Evolutionary conservation across 1,140 invertebrate species (phyloP), one percentile per base, ranked within the genome.

Genomic region (Neoseiulus cucumeris): DNA sequence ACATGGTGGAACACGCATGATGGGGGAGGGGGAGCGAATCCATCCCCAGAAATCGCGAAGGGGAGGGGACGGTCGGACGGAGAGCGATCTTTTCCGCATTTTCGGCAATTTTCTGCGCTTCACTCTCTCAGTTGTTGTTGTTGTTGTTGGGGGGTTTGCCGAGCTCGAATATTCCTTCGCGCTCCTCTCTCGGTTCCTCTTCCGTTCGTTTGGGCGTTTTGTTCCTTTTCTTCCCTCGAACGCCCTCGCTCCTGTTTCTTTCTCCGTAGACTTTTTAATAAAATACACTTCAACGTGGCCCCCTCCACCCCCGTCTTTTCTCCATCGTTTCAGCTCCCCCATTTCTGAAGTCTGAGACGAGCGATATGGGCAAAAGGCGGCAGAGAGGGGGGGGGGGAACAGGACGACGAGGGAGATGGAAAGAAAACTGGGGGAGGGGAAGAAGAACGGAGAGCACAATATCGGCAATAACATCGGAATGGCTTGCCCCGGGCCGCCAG

Each of bases 241-340:
- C 17, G 18, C 45, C 7, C 45, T 28, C 45, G 5, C 45, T 28
- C 45, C 18, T 4, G 18, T 22, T 7, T 7, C 45, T 47, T 20
- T 4, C 14, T 14, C 14, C n/a, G 51, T 59, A 59, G 51, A 25
- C 51, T 59, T 59, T 59, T 59, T 59, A 59, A 59, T 59, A 59
- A 59, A 59, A 59, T 25, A 59, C 51, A 59, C 22, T 59, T 59
- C 51, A 59, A 59, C n/a, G 25, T 33, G 22, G 14, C 51, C 51
- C 45, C 18, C 51, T 59, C 25, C 33, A 1, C 14, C 12, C 51
- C 51, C 51, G 12, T 14, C 45, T 22, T 47, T 14, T 2, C 51
- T 25, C 33, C 17, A 20, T 59, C 51, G 12, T 25, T 20, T 25
- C 51, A 29, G 22, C 17, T 2, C 51, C 51, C 45, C 45, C 18